Conservation (phyloP, 2,113 vertebrate species). For the Struthidea cinerea region DNA sequence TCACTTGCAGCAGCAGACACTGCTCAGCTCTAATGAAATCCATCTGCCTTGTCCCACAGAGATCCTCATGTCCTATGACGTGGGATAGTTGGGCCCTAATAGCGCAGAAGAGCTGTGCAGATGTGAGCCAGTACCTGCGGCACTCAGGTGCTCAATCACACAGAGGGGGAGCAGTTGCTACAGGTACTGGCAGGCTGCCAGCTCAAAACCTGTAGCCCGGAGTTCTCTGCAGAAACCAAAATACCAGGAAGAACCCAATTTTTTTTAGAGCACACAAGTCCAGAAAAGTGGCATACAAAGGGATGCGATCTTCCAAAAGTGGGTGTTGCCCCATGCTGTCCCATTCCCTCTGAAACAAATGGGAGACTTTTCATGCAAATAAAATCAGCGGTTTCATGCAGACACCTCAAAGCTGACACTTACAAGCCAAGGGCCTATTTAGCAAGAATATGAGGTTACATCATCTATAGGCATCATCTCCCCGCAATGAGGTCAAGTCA, state of each 20-base stretch:
- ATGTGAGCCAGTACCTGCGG: not conserved
- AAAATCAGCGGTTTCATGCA: not conserved
- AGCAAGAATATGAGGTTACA: not conserved
- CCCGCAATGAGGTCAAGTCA: not conserved
- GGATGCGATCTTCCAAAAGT: fast-evolving
- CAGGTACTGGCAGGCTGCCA: not conserved
- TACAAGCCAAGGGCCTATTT: not conserved
- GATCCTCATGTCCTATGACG: not conserved
- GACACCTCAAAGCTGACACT: not conserved
- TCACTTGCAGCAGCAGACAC: not conserved
- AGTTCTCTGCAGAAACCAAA: not conserved
- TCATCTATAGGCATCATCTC: not conserved
- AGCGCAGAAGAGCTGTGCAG: not conserved
- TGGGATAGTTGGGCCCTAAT: not conserved
- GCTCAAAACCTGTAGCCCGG: not conserved
- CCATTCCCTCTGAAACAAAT: not conserved
- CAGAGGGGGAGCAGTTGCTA: not conserved
- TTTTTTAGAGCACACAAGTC: not conserved
- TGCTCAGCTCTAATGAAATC: not conserved
- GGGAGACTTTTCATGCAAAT: not conserved
- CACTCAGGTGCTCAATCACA: not conserved
- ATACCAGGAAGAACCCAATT: not conserved
- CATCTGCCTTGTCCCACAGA: not conserved
- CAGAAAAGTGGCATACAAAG: not conserved
- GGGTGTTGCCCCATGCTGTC: not conserved